Evolutionary conservation across 2,113 vertebrate genomes (phyloP).

Genomic region (Paratilapia polleni): DNA sequence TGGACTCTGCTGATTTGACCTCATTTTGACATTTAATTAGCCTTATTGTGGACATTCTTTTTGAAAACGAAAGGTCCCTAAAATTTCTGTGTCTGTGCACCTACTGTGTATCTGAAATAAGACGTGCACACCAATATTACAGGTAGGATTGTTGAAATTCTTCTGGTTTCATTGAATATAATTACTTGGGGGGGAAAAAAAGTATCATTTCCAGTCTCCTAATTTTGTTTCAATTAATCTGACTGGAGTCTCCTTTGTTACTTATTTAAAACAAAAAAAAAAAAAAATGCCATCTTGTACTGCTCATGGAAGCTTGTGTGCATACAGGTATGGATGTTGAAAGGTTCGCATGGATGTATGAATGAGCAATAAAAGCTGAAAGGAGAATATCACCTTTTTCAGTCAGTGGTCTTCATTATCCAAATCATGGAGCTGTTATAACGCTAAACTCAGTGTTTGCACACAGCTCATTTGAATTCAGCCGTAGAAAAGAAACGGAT

Average conservation of each 20-base stretch:
- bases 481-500: neutral
- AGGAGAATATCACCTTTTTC: neutral
- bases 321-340: slow-evolving; percentile 84
- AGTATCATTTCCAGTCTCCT: slow-evolving; percentile 54
- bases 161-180: slow-evolving; percentile 41
- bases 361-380: slow-evolving; percentile 89
- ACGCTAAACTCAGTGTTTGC: too few relatives aligned
- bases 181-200: slow-evolving; percentile 54
- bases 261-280: slow-evolving; percentile 73
- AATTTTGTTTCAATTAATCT: slow-evolving; percentile 70
- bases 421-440: neutral
- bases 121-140: slow-evolving; percentile 14
- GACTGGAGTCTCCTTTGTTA: slow-evolving; percentile 79
- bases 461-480: too few relatives aligned
- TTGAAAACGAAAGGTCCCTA: neutral
- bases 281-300: slow-evolving; percentile 77
- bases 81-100: slow-evolving; percentile 8
- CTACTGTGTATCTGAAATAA: slow-evolving; percentile 7
- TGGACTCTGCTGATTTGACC: slow-evolving; percentile 80
- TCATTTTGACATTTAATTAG: slow-evolving; percentile 69
- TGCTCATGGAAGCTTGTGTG: slow-evolving; percentile 84
- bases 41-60: slow-evolving; percentile 77
- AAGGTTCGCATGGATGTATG: slow-evolving; percentile 89
- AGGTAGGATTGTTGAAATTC: slow-evolving; percentile 24
- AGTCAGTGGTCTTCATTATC: neutral